These are phyloP conservation scores for Meiosimyza platycephala DNA, from an alignment of 2,888 invertebrate species.

Conservation along the genomic window DNA sequence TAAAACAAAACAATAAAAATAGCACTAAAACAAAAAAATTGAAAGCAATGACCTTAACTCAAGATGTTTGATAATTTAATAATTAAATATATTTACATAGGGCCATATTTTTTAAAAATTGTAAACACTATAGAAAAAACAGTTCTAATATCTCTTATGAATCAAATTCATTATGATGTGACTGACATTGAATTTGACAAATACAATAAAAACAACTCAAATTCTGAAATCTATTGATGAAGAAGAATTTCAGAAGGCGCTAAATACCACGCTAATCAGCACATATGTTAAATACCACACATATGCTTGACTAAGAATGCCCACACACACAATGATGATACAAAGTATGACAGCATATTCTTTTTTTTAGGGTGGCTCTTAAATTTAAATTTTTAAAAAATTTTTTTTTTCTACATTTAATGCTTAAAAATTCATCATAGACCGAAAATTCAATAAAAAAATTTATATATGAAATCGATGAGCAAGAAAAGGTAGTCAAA, in stretches of 20 bases:
- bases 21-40: no score
- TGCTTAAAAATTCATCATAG: not conserved
- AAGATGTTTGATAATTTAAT: no score
- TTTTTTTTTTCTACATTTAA: no score
- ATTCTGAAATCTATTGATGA: not conserved
- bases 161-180: constrained; percentile 16
- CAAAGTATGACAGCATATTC: not conserved
- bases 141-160: not conserved
- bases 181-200: constrained; percentile 7
- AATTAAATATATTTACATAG: no score
- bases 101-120: not conserved
- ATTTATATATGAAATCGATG: not conserved
- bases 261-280: no score
- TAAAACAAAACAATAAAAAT: no score
- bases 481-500: not conserved
- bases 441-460: not conserved
- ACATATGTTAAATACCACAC: not conserved
- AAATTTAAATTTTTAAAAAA: no score
- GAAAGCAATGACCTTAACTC: no score
- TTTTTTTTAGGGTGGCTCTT: not conserved
- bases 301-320: constrained; percentile 1
- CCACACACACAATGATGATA: constrained; percentile 8
- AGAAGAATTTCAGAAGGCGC: no score
- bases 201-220: not conserved
- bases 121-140: not conserved